phyloP scores from a whole-genome alignment of 2,113 vertebrate species.

The Charadrius vociferus region DNA sequence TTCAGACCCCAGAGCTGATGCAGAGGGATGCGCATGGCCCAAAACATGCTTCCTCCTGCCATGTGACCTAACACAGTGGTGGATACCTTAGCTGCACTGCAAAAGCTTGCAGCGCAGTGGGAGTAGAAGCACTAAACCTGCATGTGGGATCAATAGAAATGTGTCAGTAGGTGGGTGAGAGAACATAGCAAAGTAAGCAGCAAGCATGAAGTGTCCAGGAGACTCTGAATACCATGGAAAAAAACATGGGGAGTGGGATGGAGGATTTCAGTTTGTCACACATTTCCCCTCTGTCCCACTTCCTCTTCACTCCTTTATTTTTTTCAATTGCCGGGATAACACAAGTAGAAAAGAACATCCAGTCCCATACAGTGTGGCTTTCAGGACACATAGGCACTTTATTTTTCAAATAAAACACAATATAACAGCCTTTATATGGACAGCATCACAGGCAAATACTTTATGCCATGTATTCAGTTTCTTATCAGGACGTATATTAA shows the following conservation, averaged over 20 bases:
- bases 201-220: not conserved
- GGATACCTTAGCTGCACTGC: not conserved
- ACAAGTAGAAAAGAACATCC: not conserved
- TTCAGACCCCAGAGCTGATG: not conserved
- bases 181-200: not conserved
- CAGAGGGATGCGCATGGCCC: not conserved
- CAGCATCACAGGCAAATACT: not conserved
- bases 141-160: accelerated
- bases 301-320: not conserved
- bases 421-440: not conserved
- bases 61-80: not conserved
- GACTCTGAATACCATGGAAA: not conserved
- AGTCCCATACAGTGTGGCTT: not conserved
- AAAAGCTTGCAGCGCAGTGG: not conserved
- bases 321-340: not conserved
- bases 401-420: not conserved
- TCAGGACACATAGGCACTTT: not conserved
- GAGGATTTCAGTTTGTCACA: not conserved
- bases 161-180: not conserved
- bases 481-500: not conserved
- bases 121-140: not conserved
- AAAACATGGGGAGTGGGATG: not conserved
- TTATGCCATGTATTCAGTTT: not conserved
- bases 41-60: not conserved
- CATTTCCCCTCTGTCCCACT: accelerated